phyloP scores from a whole-genome alignment of 2,888 invertebrate species.

The Automeris io region DNA sequence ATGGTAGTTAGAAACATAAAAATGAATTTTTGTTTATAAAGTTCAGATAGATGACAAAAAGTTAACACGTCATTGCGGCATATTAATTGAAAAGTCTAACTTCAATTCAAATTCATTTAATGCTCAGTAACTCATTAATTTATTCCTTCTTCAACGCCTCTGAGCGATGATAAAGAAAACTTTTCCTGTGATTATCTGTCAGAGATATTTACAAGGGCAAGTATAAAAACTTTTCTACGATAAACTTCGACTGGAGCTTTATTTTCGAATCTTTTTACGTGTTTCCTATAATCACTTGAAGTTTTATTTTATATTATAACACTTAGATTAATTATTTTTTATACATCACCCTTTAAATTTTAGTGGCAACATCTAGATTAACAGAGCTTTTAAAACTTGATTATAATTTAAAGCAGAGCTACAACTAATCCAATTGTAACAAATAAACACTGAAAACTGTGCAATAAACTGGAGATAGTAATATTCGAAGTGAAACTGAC shows the following conservation, averaged over 20 bases:
- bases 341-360: slow-evolving; percentile 2
- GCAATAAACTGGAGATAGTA: not conserved
- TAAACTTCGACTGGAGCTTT: slow-evolving; percentile 1
- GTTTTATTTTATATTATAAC: slow-evolving; percentile 1
- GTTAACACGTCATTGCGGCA: too few species aligned
- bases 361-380: not conserved
- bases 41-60: too few species aligned
- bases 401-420: not conserved
- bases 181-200: slow-evolving; percentile 6
- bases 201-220: slow-evolving; percentile 9
- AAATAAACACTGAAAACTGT: not conserved
- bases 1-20: not conserved
- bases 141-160: slow-evolving; percentile 3
- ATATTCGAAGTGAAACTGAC: slow-evolving; percentile 1
- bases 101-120: slow-evolving; percentile 2
- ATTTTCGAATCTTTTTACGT: not conserved
- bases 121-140: slow-evolving; percentile 4
- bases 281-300: not conserved
- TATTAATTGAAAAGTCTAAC: too few species aligned
- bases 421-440: too few species aligned
- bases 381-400: not conserved
- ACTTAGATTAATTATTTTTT: not conserved
- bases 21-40: too few species aligned
- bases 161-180: slow-evolving; percentile 3
- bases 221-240: too few species aligned